Conservation (phyloP, 1,140 invertebrate genomes). For the Yoshiicerus persimilis region DNA sequence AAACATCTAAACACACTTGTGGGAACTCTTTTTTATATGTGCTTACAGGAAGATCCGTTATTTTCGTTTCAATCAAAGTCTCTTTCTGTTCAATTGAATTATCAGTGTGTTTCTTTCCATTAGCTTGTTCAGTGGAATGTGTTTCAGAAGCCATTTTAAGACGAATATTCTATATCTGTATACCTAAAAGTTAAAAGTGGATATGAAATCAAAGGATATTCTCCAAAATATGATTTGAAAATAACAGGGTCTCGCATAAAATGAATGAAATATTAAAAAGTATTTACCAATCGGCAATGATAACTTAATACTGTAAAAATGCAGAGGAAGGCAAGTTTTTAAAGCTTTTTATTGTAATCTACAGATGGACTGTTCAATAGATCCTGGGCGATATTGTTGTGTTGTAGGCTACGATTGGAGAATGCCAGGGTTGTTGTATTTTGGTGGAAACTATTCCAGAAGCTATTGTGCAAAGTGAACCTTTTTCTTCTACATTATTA, state of each 20-base stretch:
- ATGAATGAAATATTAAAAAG: not conserved
- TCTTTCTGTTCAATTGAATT: not conserved
- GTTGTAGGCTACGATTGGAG: not conserved
- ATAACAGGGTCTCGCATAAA: too few relatives aligned
- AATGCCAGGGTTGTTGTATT: not conserved
- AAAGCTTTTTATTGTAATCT: not conserved
- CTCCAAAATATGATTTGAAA: too few relatives aligned
- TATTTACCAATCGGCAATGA: not conserved
- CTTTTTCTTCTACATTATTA: not conserved
- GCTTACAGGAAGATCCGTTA: not conserved
- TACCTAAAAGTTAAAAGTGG: too few relatives aligned
- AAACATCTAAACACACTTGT: too few relatives aligned
- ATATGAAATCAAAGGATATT: too few relatives aligned
- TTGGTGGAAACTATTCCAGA: not conserved
- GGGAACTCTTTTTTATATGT: not conserved
- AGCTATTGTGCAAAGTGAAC: not conserved
- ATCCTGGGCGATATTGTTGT: not conserved
- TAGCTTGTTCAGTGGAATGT: not conserved
- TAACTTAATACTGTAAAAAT: not conserved
- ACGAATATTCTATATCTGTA: not conserved
- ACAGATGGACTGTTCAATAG: not conserved
- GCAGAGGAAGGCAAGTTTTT: not conserved
- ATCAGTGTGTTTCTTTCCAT: not conserved
- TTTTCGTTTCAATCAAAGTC: not conserved
- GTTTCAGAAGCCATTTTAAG: not conserved